Evolutionary conservation across 2,113 vertebrate genomes (phyloP), one percentile per base, ranked within the genome.

Genomic region (Thalassarche chlororhynchos): DNA sequence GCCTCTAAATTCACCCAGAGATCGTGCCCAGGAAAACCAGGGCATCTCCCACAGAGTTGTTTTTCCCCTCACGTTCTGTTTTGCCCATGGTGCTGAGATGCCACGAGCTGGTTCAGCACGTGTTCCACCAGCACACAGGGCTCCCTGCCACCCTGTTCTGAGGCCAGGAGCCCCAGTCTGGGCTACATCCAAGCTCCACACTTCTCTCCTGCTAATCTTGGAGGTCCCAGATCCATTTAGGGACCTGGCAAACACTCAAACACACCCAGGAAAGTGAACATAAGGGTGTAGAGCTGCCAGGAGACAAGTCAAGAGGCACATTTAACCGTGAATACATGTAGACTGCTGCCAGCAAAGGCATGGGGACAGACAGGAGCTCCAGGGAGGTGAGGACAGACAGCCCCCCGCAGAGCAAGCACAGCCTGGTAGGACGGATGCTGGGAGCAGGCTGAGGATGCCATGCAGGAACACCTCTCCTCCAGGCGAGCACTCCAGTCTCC

Each of bases 371-470:
- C n/a, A 21, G 38, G 61, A 71, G 75, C 58, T 60, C 4, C 25
- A 3, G 29, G 42, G 52, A 83, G 34, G 10, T 19, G 71, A 70
- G 89, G 80, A 57, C 93, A 74, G 85, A 12, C 62, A 78, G 28
- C 11, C 64, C 40, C 25, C 4, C 1, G 0, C 26, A 40, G 34
- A 88, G 42, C 28, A 25, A 61, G 17, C 1, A 0, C 29, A 18
- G 25, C 16, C 54, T 5, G 54, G 64, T 2, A 31, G 70, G 60
- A 76, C 0, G 2, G 83, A 72, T 72, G 64, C 38, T 42, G 75
- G 72, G 62, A 80, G 62, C 36, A 17, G 74, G 34, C 31, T 17
- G 81, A 75, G 74, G 84, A 62, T 83, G 68, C 90, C 1, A 2
- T 31, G 65, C 86, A 61, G 91, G 40, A 95, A 18, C 90, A 85